Evolutionary conservation across 2,888 invertebrate genomes (phyloP), one percentile per base, ranked within the genome.

Genomic region (Abrostola triplasia): DNA sequence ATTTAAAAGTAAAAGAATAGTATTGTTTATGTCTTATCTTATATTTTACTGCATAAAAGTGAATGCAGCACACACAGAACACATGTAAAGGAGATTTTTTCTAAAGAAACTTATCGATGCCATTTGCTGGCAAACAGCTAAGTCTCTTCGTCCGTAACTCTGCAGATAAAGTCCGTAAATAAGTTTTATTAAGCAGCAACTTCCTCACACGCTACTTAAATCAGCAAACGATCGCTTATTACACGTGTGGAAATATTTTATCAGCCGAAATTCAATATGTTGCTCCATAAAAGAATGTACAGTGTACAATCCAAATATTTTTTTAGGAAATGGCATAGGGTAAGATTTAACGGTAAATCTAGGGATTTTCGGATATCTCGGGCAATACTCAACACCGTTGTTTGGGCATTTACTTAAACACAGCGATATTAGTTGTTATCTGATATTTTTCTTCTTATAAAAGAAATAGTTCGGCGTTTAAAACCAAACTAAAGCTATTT

Each of bases 121-220:
- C 75, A 70, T 71, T 64, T 74, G 66, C 61, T 50, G 44, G 64
- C 62, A 66, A 62, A 70, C 72, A 64, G 64, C 40, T 59, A 76
- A 78, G 73, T 79, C 74, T 61, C 73, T 78, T 77, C 65, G 59
- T 49, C 59, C 59, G 55, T 63, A 78, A 76, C 63, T 78, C 64
- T 52, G 52, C 55, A 67, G 62, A 74, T 61, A 70, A 79, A 79
- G 68, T 79, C 64, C 51, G 55, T 68, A 74, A 79, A 78, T 70
- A 76, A 81, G 76, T 82, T 79, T 68, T 59, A 51, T 59, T 44
- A 69, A 74, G 65, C 66, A 51, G 44, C 51, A 78, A 79, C 77
- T 80, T 76, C 42, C 56, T 60, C 76, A 50, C 63, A 57, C 51
- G 7, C 9, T 51, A 40, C 55, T 60, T 63, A 67, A 66, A 73